Percentiles rank a stretch among this genome's conserved stretches.
Conservation (phyloP, 2,888 invertebrate species). For the Morpho helenor region DNA sequence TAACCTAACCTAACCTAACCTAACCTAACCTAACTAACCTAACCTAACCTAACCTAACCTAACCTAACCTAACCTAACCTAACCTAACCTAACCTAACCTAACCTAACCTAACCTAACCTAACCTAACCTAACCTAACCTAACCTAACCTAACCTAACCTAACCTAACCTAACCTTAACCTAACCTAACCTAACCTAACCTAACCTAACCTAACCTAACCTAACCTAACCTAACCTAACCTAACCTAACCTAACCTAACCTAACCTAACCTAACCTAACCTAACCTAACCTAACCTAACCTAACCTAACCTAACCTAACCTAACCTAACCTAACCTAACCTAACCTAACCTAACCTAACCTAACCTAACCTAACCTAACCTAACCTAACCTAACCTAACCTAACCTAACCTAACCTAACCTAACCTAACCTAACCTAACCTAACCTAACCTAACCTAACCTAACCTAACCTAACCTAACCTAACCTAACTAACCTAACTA, state of each 20-base stretch:
- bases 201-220: constrained; percentile 30
- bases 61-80: constrained; percentile 31
- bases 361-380: constrained; percentile 22
- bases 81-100: constrained; percentile 32
- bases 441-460: constrained; percentile 25
- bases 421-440: constrained; percentile 26
- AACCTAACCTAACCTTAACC: constrained; percentile 28
- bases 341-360: constrained; percentile 27
- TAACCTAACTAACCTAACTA: constrained; percentile 14
- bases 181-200: constrained; percentile 20
- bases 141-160: constrained; percentile 26
- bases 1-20: constrained; percentile 24
- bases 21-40: constrained; percentile 31
- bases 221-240: constrained; percentile 18
- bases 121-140: constrained; percentile 27
- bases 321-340: constrained; percentile 24
- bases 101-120: constrained; percentile 28
- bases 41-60: constrained; percentile 31
- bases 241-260: constrained; percentile 30
- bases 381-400: constrained; percentile 16
- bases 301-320: constrained; percentile 28
- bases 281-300: constrained; percentile 31
- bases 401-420: constrained; percentile 6
- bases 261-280: constrained; percentile 32
- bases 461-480: constrained; percentile 24